Evolutionary conservation across 2,113 vertebrate species (phyloP).

Genomic region (Rhineura floridana): DNA sequence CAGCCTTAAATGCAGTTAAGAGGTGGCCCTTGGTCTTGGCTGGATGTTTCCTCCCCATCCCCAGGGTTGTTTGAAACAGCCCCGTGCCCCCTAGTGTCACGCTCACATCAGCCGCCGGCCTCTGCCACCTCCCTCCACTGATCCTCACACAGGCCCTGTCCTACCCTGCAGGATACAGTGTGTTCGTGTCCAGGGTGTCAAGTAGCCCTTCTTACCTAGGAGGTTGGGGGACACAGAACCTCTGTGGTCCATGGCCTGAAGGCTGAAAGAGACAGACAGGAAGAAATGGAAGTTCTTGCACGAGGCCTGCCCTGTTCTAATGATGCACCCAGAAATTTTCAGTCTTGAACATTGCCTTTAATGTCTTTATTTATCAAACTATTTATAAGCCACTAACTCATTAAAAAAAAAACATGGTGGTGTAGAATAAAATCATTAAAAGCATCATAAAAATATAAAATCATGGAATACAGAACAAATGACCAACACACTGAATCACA

Average conservation of each 20-base stretch:
- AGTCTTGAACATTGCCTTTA: neutral
- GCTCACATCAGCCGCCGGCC: neutral
- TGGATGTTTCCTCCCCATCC: neutral
- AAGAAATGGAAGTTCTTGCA: no score
- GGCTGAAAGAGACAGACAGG: neutral
- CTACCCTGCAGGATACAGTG: neutral
- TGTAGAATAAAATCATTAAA: no score
- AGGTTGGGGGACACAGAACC: neutral
- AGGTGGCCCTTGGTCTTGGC: no score
- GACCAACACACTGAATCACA: no score
- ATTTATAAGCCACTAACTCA: no score
- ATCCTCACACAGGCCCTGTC: no score
- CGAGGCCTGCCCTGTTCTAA: no score
- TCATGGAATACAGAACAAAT: no score
- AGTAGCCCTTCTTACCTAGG: neutral
- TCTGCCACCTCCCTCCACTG: neutral
- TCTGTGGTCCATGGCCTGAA: conserved; percentile 1
- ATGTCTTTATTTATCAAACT: no score
- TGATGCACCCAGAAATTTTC: neutral
- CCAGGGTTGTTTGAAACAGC: neutral
- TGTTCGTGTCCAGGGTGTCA: neutral
- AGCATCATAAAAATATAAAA: no score
- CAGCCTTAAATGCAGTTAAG: no score
- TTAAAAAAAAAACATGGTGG: no score
- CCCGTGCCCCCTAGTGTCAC: neutral